phyloP scores from a whole-genome alignment of 2,888 invertebrate species.

The Cryptosula pallasiana region DNA sequence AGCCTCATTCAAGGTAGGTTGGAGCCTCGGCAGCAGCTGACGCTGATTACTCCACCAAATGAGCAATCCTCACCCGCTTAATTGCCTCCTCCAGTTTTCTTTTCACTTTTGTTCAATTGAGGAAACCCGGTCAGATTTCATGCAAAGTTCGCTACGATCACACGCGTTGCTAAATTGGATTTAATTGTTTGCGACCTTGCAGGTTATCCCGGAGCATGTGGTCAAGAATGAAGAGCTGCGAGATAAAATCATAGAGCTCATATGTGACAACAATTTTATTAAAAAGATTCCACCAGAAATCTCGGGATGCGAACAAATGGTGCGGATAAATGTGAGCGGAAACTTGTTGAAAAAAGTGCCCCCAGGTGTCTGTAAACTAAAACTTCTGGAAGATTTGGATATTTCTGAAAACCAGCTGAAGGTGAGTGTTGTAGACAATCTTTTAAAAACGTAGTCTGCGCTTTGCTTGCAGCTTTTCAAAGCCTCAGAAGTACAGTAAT shows the following conservation, averaged over 20 bases:
- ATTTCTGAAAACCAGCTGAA: conserved; percentile 43
- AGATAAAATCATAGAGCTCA: conserved; percentile 31
- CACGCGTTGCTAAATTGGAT: too few relatives aligned
- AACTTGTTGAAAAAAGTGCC: conserved; percentile 41
- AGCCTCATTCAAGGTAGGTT: conserved; percentile 19
- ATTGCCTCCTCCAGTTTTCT: not conserved
- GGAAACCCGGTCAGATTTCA: too few relatives aligned
- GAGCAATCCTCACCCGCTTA: too few relatives aligned
- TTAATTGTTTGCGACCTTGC: too few relatives aligned
- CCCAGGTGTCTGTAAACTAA: conserved; percentile 39
- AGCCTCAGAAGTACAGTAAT: too few relatives aligned
- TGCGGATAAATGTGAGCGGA: conserved; percentile 25
- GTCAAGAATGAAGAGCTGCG: conserved; percentile 23
- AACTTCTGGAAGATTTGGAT: conserved; percentile 39
- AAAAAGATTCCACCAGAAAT: conserved; percentile 45
- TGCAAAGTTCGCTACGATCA: too few relatives aligned
- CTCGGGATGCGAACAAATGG: conserved; percentile 38
- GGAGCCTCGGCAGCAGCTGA: too few relatives aligned
- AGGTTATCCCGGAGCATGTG: conserved; percentile 24
- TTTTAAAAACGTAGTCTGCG: too few relatives aligned
- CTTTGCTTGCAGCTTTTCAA: too few relatives aligned
- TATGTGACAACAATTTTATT: conserved; percentile 46
- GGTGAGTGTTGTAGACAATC: too few relatives aligned
- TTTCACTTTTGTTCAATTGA: not conserved
- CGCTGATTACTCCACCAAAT: too few relatives aligned